A percentile compares a stretch with the other conserved stretches of the same genome.
These are phyloP conservation scores for Bathynomus jamesi DNA, from an alignment of 1,140 invertebrate genomes.

Conservation along the genomic window DNA sequence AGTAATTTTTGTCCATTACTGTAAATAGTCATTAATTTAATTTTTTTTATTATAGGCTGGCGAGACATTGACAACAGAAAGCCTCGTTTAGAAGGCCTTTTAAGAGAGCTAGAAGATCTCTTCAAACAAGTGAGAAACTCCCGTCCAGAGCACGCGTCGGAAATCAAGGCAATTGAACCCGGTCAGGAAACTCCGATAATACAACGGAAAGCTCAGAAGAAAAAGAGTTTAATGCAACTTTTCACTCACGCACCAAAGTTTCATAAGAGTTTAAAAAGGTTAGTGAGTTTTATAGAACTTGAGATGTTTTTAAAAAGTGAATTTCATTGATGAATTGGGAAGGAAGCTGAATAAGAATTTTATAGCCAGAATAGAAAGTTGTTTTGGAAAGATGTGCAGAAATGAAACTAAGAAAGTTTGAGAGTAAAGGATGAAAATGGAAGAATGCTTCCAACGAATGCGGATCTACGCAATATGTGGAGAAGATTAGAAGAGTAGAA, in stretches of 20 bases:
- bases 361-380: neutral
- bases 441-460: too few species aligned
- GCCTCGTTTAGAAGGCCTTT: slow-evolving; percentile 59
- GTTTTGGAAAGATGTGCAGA: too few species aligned
- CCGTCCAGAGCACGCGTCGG: slow-evolving; percentile 53
- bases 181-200: slow-evolving; percentile 39
- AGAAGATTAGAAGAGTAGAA: too few species aligned
- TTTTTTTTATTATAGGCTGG: slow-evolving; percentile 43
- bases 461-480: too few species aligned
- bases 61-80: slow-evolving; percentile 57
- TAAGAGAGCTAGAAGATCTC: slow-evolving; percentile 63
- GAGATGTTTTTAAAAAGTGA: neutral
- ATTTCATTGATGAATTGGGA: neutral
- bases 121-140: slow-evolving; percentile 59
- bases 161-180: slow-evolving; percentile 41
- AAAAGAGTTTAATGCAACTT: slow-evolving; percentile 85
- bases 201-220: slow-evolving; percentile 63
- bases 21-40: neutral
- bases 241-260: slow-evolving; percentile 92
- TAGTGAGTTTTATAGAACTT: neutral
- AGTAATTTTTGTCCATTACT: too few species aligned
- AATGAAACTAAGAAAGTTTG: too few species aligned
- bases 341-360: neutral
- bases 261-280: slow-evolving; percentile 82
- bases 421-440: too few species aligned